Base-by-base conservation (phyloP, 2,113 vertebrate species). In the Microtus richardsoni region DNA sequence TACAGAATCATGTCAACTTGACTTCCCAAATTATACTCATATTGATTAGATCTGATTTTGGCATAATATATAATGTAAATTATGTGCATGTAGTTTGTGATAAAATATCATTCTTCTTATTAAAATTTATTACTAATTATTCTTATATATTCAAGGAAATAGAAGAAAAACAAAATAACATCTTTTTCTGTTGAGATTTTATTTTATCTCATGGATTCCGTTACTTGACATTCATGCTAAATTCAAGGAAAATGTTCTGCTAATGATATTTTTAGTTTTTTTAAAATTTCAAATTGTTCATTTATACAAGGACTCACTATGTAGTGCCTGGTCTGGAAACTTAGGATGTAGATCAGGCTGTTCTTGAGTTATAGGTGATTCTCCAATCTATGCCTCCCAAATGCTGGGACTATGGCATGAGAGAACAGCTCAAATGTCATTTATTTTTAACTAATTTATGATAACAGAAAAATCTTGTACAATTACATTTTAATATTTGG, bases 1-100 rank as follows among this genome's bases (percentile, higher is more conserved):
- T 12, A 85, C n/a, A 62, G 70, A 95, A 84, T 47, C 68, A 77
- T 93, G 91, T 84, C 78, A 94, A 24, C 80, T 84, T 95, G 71
- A 85, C 11, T 71, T 80, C 17, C 24, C 13, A 85, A 90, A 79
- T 82, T 91, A 77, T 22, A 68, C 26, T 70, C 30, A 70, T 68
- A 96, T 91, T 91, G 86, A 95, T 88, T 82, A n/a, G 5, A 58
- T 60, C n/a, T 28, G n/a, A 41, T 39, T 13, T 39, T 39, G n/a
- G 60, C 7, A 82, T 7, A 62, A 83, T 39, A 13, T 39, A 82
- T 39, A 39, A 62, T 83, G n/a, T 30, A 30, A 64, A 44, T 26
- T 39, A 58, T 82, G 3, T 41, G 12, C 30, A 28, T 41, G 58
- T 41, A 30, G 30, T 84, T 84, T 84, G 36, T 62, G n/a, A 64